Evolutionary conservation across 2,888 invertebrate genomes (phyloP), one percentile per base, ranked within the genome.

Genomic region (Ichneumoninae sp.): DNA sequence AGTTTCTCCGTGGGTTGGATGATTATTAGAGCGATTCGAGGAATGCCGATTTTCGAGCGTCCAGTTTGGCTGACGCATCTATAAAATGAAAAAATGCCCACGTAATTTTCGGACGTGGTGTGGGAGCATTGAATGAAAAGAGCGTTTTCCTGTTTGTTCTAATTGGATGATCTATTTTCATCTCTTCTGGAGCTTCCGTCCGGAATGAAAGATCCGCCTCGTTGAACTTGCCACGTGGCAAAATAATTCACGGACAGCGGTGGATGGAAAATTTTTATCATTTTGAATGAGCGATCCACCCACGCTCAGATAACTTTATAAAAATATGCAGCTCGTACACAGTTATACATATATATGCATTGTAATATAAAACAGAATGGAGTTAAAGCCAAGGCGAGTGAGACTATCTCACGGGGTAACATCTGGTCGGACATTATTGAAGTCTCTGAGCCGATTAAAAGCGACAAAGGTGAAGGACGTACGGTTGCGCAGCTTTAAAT

Each of bases 361-460:
- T 33, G 30, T 63, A 33, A 30, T 30, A 63, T 16, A 33, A 30
- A 33, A 63, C 16, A 33, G 40, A 19, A 40, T 33, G 26, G 30
- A 33, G 30, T 10, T 10, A 19, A 44, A 73, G 60, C 71, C 44
- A 63, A 60, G 30, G 63, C 63, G 74, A 74, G 44, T 47, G 74
- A 47, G 63, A 47, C 47, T 74, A 63, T 68, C 50, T 60, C 63
- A 63, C 50, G 69, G 44, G 63, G 74, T 63, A 79, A 74, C 74
- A 83, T 69, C 74, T 74, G 69, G 60, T 70, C 63, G 78, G 47
- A 79, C 74, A 69, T 79, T 83, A 79, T 74, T 74, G 71, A 74
- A 69, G 74, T 68, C 40, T 79, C 54, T 52, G 69, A 73, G 78
- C 83, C 78, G 83, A 83, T 83, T 83, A 79, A 83, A 77, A 60